Evolutionary conservation across 2,888 invertebrate species (phyloP).

Genomic region (Mamestra brassicae): DNA sequence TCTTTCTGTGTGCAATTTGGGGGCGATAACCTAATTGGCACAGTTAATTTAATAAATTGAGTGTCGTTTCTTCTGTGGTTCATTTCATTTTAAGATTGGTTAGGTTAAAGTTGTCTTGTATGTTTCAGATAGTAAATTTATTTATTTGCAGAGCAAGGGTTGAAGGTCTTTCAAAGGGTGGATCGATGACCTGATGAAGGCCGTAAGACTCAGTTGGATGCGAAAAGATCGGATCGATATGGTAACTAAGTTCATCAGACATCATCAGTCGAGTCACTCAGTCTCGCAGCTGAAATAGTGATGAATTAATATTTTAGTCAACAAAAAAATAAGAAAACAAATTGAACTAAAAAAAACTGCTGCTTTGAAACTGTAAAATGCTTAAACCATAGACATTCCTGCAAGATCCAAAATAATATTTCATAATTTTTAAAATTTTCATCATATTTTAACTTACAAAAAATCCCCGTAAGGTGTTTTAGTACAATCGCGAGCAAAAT

Average conservation of each 20-base stretch:
- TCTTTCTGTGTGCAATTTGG: slow-evolving; percentile 9
- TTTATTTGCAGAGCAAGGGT: background rate
- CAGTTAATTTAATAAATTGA: slow-evolving; percentile 41
- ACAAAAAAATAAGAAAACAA: background rate
- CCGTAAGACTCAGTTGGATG: background rate
- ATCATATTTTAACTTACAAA: background rate
- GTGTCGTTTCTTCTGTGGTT: slow-evolving; percentile 11
- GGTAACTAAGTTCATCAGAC: too few relatives aligned
- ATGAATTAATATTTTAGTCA: background rate
- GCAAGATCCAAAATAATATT: background rate
- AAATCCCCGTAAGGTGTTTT: slow-evolving; percentile 10
- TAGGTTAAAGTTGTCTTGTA: background rate
- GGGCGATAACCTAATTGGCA: slow-evolving; percentile 46
- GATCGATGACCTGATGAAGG: background rate
- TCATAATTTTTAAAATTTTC: background rate
- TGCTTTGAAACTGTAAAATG: background rate
- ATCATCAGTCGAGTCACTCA: too few relatives aligned
- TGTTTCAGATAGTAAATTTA: background rate
- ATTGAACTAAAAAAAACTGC: too few relatives aligned
- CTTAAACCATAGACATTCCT: background rate
- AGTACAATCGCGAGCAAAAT: slow-evolving; percentile 37
- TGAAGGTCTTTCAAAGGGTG: background rate
- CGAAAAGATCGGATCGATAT: background rate
- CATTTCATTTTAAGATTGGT: background rate
- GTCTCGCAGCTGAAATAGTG: too few relatives aligned